Evolutionary conservation across 2,888 invertebrate species (phyloP).

Genomic region (Sarcophaga subvicina): DNA sequence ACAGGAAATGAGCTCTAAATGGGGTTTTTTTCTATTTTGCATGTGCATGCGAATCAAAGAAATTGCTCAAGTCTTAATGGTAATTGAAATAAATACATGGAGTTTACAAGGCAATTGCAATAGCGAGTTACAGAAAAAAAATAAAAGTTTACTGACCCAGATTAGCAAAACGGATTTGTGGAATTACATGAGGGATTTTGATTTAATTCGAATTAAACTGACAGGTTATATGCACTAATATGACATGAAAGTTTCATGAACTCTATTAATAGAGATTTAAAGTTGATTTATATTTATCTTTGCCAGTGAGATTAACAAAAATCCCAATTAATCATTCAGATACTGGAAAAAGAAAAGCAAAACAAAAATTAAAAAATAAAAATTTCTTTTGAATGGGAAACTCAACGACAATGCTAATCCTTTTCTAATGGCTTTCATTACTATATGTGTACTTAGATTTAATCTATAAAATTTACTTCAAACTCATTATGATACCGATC

Average conservation of each 20-base stretch:
- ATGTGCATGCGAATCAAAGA: not conserved
- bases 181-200: constrained; percentile 28
- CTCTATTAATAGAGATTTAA: not conserved
- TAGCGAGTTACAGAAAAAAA: not conserved
- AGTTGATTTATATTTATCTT: not conserved
- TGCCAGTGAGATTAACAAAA: too few species aligned
- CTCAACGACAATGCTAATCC: too few species aligned
- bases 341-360: not conserved
- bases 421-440: too few species aligned
- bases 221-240: not conserved
- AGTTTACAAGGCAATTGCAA: not conserved
- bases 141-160: constrained; percentile 41
- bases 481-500: too few species aligned
- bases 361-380: too few species aligned
- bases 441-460: too few species aligned
- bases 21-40: not conserved
- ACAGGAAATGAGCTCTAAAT: not conserved
- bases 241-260: not conserved
- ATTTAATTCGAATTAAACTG: not conserved
- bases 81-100: not conserved
- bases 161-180: constrained; percentile 45
- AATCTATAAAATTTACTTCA: too few species aligned
- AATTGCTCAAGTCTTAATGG: not conserved
- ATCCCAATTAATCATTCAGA: too few species aligned
- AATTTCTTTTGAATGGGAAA: too few species aligned